phyloP scores from a whole-genome alignment of 2,888 invertebrate species.

The Adineta ricciae region DNA sequence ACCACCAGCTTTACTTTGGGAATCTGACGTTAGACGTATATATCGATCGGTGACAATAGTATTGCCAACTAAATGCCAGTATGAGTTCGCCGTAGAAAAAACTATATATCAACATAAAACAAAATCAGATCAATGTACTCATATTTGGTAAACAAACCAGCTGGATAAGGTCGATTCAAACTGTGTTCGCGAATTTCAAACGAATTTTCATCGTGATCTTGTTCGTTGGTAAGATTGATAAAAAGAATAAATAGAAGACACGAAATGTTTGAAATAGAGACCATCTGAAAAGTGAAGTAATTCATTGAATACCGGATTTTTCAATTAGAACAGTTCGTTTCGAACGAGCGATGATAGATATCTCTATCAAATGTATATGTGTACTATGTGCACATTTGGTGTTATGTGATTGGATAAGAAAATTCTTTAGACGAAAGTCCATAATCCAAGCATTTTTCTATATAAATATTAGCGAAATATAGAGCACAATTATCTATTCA shows the following conservation, averaged over 20 bases:
- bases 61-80: conserved; percentile 89
- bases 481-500: not conserved
- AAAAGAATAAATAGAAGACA: not conserved
- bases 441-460: not conserved
- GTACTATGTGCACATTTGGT: not conserved
- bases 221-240: not conserved
- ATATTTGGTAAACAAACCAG: not conserved
- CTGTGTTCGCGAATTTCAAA: conserved; percentile 7
- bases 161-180: not conserved
- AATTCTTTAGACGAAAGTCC: not conserved
- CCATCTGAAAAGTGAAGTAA: not conserved
- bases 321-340: too few species aligned
- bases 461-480: not conserved
- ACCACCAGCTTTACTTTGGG: conserved; percentile 79
- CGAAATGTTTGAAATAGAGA: not conserved
- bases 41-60: conserved; percentile 89
- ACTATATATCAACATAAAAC: not conserved
- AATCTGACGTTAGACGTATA: conserved; percentile 80
- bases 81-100: conserved; percentile 27
- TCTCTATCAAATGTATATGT: not conserved
- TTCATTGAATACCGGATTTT: too few species aligned
- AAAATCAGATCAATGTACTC: too few species aligned
- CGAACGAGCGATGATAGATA: too few species aligned
- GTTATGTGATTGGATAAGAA: not conserved
- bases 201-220: not conserved